Evolutionary conservation across 2,113 vertebrate species (phyloP).

Genomic region (Felis catus): DNA sequence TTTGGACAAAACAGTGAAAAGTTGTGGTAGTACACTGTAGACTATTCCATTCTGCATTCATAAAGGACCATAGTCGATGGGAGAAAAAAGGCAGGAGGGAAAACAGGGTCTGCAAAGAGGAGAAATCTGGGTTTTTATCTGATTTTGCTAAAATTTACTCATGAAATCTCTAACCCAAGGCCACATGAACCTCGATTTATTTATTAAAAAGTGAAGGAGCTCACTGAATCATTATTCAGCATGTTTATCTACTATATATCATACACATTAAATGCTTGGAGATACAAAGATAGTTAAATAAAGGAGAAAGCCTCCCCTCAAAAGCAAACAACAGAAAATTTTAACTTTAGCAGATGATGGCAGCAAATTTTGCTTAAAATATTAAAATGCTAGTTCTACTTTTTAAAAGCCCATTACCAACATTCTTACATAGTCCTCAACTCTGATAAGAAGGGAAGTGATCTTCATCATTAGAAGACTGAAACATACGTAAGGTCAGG

Average conservation of each 20-base stretch:
- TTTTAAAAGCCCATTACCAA: background rate
- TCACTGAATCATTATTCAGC: constrained; percentile 24
- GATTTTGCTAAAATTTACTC: background rate
- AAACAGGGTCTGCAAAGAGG: background rate
- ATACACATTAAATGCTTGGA: background rate
- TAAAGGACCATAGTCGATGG: background rate
- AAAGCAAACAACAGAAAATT: constrained; percentile 30
- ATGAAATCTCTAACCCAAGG: background rate
- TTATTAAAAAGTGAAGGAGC: background rate
- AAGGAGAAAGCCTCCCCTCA: background rate
- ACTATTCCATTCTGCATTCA: background rate
- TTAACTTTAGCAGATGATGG: background rate
- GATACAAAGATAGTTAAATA: background rate
- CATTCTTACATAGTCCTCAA: background rate
- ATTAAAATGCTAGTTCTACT: constrained; percentile 14
- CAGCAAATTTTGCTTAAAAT: background rate
- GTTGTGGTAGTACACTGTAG: background rate
- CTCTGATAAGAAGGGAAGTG: background rate
- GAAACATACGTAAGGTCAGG: background rate
- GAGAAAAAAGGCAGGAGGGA: background rate
- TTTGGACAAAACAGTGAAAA: background rate
- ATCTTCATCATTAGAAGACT: background rate
- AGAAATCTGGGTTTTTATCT: background rate
- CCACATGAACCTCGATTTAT: background rate
- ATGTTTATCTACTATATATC: background rate